phyloP scores from a whole-genome alignment of 2,888 invertebrate genomes.

The Xestobium rufovillosum region DNA sequence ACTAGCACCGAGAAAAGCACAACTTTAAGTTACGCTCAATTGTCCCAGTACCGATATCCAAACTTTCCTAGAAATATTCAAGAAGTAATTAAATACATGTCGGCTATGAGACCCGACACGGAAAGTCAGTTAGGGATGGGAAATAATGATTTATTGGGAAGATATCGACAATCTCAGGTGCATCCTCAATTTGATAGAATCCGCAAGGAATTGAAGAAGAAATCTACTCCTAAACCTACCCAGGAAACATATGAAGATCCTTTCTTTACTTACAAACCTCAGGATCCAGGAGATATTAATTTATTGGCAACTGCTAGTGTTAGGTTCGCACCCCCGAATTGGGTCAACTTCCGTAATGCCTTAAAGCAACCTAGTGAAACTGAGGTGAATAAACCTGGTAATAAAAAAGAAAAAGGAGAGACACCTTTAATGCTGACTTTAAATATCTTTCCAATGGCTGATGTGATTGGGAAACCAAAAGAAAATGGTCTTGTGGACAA shows the following conservation, averaged over 20 bases:
- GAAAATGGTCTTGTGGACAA: neutral
- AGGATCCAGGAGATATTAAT: conserved; percentile 67
- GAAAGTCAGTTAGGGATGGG: no score
- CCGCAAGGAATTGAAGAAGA: neutral
- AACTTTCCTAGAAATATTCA: conserved; percentile 34
- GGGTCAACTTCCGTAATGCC: conserved; percentile 24
- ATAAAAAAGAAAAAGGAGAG: conserved; percentile 9
- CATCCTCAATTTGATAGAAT: conserved; percentile 2
- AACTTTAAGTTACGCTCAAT: conserved; percentile 25
- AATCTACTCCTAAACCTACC: neutral
- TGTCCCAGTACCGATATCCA: conserved; percentile 20
- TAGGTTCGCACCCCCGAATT: conserved; percentile 40
- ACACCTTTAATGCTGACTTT: conserved; percentile 26
- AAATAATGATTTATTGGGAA: no score
- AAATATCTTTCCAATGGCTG: conserved; percentile 28
- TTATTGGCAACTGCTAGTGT: conserved; percentile 54
- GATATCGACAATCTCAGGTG: neutral
- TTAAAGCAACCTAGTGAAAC: neutral
- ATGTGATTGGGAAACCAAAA: conserved; percentile 5
- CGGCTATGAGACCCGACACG: no score
- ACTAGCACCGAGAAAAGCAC: conserved; percentile 23
- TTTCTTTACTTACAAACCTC: conserved; percentile 62
- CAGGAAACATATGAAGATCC: conserved; percentile 47
- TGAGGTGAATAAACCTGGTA: conserved; percentile 7
- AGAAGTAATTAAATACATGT: conserved; percentile 30